A percentile compares a stretch with the other conserved stretches of the same genome.
Evolutionary conservation across 2,888 invertebrate genomes (phyloP).

Genomic region (Tricholauxania praeusta): DNA sequence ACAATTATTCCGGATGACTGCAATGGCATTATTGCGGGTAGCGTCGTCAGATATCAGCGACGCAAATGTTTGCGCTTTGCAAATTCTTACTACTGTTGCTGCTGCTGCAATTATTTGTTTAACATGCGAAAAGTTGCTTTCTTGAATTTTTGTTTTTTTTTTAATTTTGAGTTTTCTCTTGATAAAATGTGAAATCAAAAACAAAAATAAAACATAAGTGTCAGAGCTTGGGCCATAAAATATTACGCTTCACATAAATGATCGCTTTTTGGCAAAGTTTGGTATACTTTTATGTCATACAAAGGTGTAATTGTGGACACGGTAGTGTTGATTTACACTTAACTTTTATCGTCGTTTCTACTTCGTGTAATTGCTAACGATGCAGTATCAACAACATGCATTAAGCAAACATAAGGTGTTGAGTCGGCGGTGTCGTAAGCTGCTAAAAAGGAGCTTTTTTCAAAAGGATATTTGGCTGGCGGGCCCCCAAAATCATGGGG

Average conservation of each 20-base stretch:
- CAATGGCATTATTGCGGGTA: slow-evolving; percentile 55
- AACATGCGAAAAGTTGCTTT: slow-evolving; percentile 29
- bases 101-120: slow-evolving; percentile 28
- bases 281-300: slow-evolving; percentile 6
- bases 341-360: slow-evolving; percentile 55
- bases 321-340: slow-evolving; percentile 46
- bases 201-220: not conserved
- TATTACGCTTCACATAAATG: not conserved
- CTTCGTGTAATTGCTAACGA: slow-evolving; percentile 23
- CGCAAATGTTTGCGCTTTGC: slow-evolving; percentile 12
- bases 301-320: not conserved
- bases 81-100: slow-evolving; percentile 25
- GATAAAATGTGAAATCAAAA: slow-evolving; percentile 5
- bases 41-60: slow-evolving; percentile 16
- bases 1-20: slow-evolving; percentile 62
- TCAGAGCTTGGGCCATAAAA: not conserved
- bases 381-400: not conserved
- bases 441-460: slow-evolving; percentile 32
- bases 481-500: slow-evolving; percentile 69
- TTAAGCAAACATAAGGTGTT: slow-evolving; percentile 4
- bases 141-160: slow-evolving; percentile 17
- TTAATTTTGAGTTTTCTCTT: not conserved
- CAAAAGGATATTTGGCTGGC: slow-evolving; percentile 48
- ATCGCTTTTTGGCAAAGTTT: not conserved
- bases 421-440: slow-evolving; percentile 24